Base-by-base conservation (phyloP, 2,888 invertebrate genomes). In the Leptogaster cylindrica region DNA sequence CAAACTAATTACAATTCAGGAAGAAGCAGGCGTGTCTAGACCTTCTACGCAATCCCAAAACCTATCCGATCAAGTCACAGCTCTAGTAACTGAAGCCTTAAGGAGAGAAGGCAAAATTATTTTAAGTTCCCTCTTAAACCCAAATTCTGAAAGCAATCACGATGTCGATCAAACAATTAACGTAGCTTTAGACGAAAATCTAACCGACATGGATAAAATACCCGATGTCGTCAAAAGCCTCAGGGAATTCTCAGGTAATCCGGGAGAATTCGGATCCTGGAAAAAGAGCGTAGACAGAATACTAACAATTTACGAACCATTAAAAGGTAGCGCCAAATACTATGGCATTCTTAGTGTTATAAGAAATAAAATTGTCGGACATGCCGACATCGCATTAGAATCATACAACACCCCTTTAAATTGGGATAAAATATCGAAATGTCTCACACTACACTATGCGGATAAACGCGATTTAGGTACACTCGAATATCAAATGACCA, bases 281-380 rank as follows among this genome's bases (percentile, higher is more conserved):
- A 41, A 23, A 3, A 67, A 68, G 55, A 68, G 68, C 36, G 70
- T 70, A 3, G 70, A 71, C 16, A 20, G 65, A 10, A 66, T 70
- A 4, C 16, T 71, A 4, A 33, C 16, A 16, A 28, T 67, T 4
- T 68, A 71, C 50, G 66, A 66, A 2, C 27, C 12, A 10, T 10
- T 69, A 3, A 55, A 52, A 41, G 64, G 64, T 20, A 67, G 68
- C 2, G 36, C 58, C 7, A 71, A 64, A 51, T 70, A 70, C 20
- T 70, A 41, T 25, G 71, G 68, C 2, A 65, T 50, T 12, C 25
- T 65, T 1, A 48, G 50, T 36, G 50, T 50, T 14, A 65, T 65
- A 4, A n/a, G 48, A 1, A 65, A 65, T 20, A 63, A 63, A 46
- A 63, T 63, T 3, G 23, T 51, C 27, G 55, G 23, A 14, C 55